Base-by-base conservation (phyloP, 2,797 vertebrate genomes). In the Sebastes aleutianus region DNA sequence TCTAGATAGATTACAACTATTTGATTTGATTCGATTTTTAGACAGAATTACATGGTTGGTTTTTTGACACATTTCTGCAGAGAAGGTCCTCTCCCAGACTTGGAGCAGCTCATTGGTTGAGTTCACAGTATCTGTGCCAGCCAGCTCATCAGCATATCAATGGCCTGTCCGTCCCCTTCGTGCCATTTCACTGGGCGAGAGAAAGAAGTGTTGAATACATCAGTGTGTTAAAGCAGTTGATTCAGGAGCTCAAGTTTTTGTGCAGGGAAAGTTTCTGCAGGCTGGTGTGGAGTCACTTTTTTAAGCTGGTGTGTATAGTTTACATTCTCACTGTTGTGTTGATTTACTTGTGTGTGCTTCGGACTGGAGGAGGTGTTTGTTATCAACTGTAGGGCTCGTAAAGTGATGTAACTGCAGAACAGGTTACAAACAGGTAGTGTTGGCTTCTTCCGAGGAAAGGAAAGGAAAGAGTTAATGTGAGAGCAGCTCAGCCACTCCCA, bases 131-230 rank as follows among this genome's bases (percentile, higher is more conserved):
- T 84, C 58, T 50, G 79, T 69, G 90, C 94, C 93, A 95, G 90
- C 94, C 93, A 95, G 90, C 89, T 92, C 87, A 95, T 95, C 89
- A 89, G 88, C 95, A 93, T 95, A 76, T 95, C 90, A 95, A 95
- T 93, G 59, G n/a, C 72, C 36, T 43, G 59, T 24, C 70, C 79
- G 74, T 76, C 79, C 84, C 75, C 85, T 87, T 74, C 82, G 54
- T 70, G 71, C 77, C 78, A 14, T 50, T 70, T 89, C 84, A 85
- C 75, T 84, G 70, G 76, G 63, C 13, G 22, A 56, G 29, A 18
- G 68, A 76, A 70, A 76, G 84, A 86, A 82, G 76, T 85, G 79
- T 82, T 77, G 80, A 89, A 80, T 84, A 43, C 76, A 70, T 57
- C 74, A 29, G 76, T 43, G 39, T 43, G 39, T 27, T 34, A 62